Evolutionary conservation across 2,797 vertebrate species (phyloP), one percentile per base, ranked within the genome.

Genomic region (Aphelocoma californica): DNA sequence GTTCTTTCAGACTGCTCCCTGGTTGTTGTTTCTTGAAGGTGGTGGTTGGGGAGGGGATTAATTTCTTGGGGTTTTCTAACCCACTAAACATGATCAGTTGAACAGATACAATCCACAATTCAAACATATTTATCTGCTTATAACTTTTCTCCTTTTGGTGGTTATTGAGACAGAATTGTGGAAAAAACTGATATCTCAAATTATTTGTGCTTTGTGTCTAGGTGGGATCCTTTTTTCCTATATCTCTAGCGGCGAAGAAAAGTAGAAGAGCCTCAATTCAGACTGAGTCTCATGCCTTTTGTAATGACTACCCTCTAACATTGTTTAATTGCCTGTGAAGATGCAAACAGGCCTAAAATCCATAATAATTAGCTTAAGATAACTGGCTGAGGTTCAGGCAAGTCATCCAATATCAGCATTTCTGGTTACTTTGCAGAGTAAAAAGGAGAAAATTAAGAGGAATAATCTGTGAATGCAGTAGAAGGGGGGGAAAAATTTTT

Each of bases 341-440:
- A 96, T 79, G 90, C 38, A 93, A 93, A 45, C 58, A 89, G 50
- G 48, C 51, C 82, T 81, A 95, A 96, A 96, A 94, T 82, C 82
- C 81, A 92, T 90, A 96, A 91, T 96, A 96, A 97, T 96, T 96
- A 96, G 26, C 81, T 94, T 72, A 96, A 92, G 86, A 96, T 88
- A 95, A 90, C 80, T 93, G 67, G 36, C 51, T 89, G 40, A 78
- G 38, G 38, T 78, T 97, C 81, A 92, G 88, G 83, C 83, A 93
- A 95, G 87, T 82, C 84, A 58, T 78, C 36, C 19, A 34, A 86
- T 84, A 96, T 88, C 92, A 95, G 73, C 81, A 93, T 93, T 96
- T 82, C 79, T 75, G 12, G 66, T 70, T 60, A 31, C 56, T 86
- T 42, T 70, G 79, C 67, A 72, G 40, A 91, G 45, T 44, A 87